These are phyloP conservation scores for Syritta pipiens DNA, from an alignment of 2,888 invertebrate species.

Conservation along the genomic window DNA sequence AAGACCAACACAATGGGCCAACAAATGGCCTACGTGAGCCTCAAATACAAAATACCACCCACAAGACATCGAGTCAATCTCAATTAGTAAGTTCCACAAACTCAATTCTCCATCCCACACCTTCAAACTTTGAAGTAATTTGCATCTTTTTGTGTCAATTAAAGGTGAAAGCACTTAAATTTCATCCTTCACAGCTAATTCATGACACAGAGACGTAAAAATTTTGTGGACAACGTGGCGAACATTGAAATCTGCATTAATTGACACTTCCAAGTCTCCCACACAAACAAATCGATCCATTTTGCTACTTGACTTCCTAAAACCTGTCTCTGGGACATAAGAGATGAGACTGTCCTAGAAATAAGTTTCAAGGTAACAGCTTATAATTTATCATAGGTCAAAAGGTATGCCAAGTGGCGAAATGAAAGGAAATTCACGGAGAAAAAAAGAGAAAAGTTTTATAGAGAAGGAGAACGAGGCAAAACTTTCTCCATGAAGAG, in stretches of 20 bases:
- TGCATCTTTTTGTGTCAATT: slow-evolving; percentile 17
- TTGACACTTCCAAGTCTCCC: slow-evolving; percentile 24
- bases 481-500: slow-evolving; percentile 24
- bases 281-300: slow-evolving; percentile 14
- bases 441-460: neutral
- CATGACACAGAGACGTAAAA: neutral
- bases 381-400: slow-evolving; percentile 54
- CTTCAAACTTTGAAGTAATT: slow-evolving; percentile 5
- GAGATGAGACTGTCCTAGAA: too few species aligned
- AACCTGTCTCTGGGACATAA: too few species aligned
- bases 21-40: too few species aligned
- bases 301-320: slow-evolving; percentile 15
- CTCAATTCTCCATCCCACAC: neutral
- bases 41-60: too few species aligned
- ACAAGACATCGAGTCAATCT: slow-evolving; percentile 15
- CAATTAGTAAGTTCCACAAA: slow-evolving; percentile 13
- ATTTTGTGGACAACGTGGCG: neutral
- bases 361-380: slow-evolving; percentile 43
- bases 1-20: too few species aligned
- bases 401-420: slow-evolving; percentile 17
- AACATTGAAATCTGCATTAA: slow-evolving; percentile 23
- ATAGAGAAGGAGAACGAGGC: neutral
- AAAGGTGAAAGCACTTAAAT: slow-evolving; percentile 19
- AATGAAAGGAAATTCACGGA: slow-evolving; percentile 13
- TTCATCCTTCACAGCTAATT: neutral